Percentiles rank a stretch among this genome's conserved stretches.
Conservation (phyloP, 1,140 invertebrate genomes). For the Apis florea region DNA sequence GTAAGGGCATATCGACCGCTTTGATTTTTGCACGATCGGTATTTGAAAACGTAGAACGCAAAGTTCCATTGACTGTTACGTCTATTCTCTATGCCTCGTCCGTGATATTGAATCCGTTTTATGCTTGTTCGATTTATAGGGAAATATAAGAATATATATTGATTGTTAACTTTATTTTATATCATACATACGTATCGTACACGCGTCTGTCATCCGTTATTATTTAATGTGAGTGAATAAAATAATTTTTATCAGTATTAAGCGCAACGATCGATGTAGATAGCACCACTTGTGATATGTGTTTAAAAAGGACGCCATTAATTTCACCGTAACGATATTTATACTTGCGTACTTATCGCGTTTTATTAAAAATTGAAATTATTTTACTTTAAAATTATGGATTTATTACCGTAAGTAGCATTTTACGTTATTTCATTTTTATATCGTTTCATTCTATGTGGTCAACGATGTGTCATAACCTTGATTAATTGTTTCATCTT, state of each 20-base stretch:
- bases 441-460: neutral
- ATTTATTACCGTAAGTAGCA: conserved; percentile 36
- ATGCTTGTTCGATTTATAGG: too few relatives aligned
- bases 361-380: neutral
- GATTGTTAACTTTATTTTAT: too few relatives aligned
- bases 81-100: too few relatives aligned
- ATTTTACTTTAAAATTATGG: conserved; percentile 61
- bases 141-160: too few relatives aligned
- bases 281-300: neutral
- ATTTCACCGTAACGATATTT: neutral
- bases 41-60: too few relatives aligned
- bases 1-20: too few relatives aligned
- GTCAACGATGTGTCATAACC: neutral
- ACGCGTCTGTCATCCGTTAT: too few relatives aligned
- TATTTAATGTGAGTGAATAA: neutral
- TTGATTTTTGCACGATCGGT: too few relatives aligned
- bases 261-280: neutral
- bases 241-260: too few relatives aligned
- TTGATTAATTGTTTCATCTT: neutral
- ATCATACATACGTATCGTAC: too few relatives aligned
- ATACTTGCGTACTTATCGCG: neutral
- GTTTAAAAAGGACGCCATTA: neutral
- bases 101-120: too few relatives aligned
- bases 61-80: too few relatives aligned
- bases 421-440: neutral